phyloP scores from a whole-genome alignment of 2,113 vertebrate genomes.

The Menidia beryllina region DNA sequence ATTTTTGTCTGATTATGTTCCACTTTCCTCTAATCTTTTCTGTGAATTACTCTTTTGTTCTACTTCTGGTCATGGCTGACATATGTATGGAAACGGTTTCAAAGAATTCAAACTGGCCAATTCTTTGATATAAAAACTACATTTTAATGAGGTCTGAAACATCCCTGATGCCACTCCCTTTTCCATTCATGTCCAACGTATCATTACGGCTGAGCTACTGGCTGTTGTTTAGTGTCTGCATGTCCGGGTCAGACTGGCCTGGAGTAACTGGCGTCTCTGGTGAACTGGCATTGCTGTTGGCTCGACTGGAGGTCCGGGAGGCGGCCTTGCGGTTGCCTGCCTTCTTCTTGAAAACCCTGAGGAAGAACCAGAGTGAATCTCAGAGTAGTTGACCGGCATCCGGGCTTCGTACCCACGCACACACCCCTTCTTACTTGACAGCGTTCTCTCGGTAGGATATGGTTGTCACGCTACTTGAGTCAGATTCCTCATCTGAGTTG shows the following conservation, averaged over 20 bases:
- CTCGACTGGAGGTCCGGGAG: conserved; percentile 43
- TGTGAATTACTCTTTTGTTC: neutral
- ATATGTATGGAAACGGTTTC: neutral
- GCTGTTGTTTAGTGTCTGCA: neutral
- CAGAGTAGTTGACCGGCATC: neutral
- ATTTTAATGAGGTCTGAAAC: too few relatives aligned
- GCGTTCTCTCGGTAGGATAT: conserved; percentile 79
- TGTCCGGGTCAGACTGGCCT: conserved; percentile 19
- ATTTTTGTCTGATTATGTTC: neutral
- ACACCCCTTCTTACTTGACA: conserved; percentile 80
- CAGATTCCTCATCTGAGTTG: conserved; percentile 86
- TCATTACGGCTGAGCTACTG: too few relatives aligned
- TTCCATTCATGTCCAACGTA: too few relatives aligned
- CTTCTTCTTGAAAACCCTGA: conserved; percentile 83
- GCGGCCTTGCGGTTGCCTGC: conserved; percentile 49
- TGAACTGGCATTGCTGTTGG: conserved; percentile 42
- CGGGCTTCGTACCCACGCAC: neutral
- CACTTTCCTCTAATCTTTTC: neutral
- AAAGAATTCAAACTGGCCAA: neutral
- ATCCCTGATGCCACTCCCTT: too few relatives aligned
- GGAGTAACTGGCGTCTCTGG: conserved; percentile 17
- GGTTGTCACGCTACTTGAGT: conserved; percentile 73
- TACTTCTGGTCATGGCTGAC: neutral
- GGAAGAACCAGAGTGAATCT: neutral
- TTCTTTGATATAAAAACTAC: too few relatives aligned